phyloP scores from a whole-genome alignment of 2,113 vertebrate genomes.

The Pandion haliaetus region DNA sequence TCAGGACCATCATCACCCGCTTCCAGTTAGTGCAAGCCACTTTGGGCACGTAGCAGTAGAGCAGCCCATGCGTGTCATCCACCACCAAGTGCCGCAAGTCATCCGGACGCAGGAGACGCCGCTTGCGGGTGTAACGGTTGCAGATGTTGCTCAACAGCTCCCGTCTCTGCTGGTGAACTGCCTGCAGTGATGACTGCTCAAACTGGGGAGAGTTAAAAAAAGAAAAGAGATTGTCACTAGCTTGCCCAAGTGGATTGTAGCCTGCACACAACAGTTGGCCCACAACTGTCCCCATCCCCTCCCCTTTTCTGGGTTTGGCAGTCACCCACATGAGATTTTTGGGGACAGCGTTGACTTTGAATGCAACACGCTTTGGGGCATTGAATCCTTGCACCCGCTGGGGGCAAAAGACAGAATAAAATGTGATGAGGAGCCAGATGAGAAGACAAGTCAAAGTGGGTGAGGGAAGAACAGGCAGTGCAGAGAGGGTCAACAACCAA shows the following conservation, averaged over 20 bases:
- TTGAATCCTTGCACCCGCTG: not conserved
- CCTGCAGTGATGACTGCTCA: slow-evolving; percentile 72
- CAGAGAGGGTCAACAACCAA: not conserved
- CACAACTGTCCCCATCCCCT: not conserved
- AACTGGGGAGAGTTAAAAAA: slow-evolving; percentile 48
- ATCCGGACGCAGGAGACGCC: slow-evolving; percentile 80
- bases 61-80: slow-evolving; percentile 84
- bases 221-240: not conserved
- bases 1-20: slow-evolving; percentile 90
- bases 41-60: slow-evolving; percentile 95
- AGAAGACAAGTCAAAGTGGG: not conserved
- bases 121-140: slow-evolving; percentile 81
- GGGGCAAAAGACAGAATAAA: not conserved
- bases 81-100: slow-evolving; percentile 91
- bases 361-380: not conserved
- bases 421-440: not conserved
- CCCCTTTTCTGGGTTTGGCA: not conserved
- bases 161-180: slow-evolving; percentile 80
- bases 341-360: not conserved
- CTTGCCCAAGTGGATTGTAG: not conserved
- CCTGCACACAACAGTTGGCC: not conserved
- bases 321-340: not conserved
- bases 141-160: slow-evolving; percentile 81
- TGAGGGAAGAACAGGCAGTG: not conserved
- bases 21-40: slow-evolving; percentile 98